Percentiles rank a stretch among this genome's conserved stretches.
These are phyloP conservation scores for Pristionchus arcanus DNA, from an alignment of 2,888 invertebrate species.

Conservation along the genomic window DNA sequence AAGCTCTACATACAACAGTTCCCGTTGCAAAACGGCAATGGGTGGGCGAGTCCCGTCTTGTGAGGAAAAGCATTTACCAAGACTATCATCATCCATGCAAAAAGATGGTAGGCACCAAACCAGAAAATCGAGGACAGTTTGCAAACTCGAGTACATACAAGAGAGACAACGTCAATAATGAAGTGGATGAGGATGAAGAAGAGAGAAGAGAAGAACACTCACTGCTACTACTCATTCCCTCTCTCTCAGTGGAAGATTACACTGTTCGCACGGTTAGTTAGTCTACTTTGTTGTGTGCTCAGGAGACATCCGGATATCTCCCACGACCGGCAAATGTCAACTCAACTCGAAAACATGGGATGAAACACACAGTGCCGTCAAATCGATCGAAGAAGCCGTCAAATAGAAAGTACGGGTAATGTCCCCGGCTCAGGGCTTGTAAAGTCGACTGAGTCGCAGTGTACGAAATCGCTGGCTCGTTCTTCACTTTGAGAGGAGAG, in stretches of 20 bases:
- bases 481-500: slow-evolving; percentile 7
- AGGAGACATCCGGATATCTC: slow-evolving; percentile 17
- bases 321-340: neutral
- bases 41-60: too few species aligned
- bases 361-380: neutral
- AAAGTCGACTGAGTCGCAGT: neutral
- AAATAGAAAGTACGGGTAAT: neutral
- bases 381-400: neutral
- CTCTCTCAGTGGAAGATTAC: neutral
- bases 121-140: neutral
- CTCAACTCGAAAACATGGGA: neutral
- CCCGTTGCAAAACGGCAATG: too few species aligned
- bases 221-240: neutral
- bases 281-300: slow-evolving; percentile 18
- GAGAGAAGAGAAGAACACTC: neutral
- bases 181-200: slow-evolving; percentile 17
- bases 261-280: neutral
- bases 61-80: too few species aligned
- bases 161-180: neutral
- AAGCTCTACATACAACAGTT: too few species aligned
- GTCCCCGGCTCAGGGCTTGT: slow-evolving; percentile 16
- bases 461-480: slow-evolving; percentile 43
- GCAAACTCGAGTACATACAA: neutral
- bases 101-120: neutral
- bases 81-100: too few species aligned